Evolutionary conservation across 2,888 invertebrate species (phyloP).

Genomic region (Eupithecia subumbrata): DNA sequence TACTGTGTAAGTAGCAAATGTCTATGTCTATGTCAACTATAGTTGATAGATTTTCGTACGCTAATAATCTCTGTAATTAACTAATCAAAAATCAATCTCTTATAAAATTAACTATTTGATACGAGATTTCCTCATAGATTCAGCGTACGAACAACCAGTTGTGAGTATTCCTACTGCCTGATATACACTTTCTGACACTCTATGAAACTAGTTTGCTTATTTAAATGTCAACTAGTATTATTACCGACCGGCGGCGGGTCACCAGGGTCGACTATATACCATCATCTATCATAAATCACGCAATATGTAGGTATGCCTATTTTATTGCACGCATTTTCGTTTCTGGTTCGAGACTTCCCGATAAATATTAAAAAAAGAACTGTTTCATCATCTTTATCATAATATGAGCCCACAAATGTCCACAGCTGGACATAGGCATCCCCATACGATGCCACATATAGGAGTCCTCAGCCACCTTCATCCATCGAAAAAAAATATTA

Average conservation of each 20-base stretch:
- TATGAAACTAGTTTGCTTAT: constrained; percentile 68
- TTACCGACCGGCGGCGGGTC: constrained; percentile 64
- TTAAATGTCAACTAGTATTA: constrained; percentile 79
- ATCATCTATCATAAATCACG: constrained; percentile 43
- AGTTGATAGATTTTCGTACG: no score
- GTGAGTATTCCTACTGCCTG: constrained; percentile 20
- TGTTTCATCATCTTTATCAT: background rate
- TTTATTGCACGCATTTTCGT: constrained; percentile 3
- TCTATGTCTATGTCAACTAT: no score
- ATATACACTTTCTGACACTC: constrained; percentile 42
- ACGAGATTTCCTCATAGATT: background rate
- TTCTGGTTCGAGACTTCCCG: background rate
- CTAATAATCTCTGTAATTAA: background rate
- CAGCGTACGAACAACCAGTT: background rate
- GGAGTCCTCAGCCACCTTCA: no score
- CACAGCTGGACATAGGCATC: no score
- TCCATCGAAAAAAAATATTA: no score
- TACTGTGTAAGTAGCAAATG: no score
- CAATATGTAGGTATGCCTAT: background rate
- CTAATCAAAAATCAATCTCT: background rate
- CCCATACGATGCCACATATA: no score
- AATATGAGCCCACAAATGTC: no score
- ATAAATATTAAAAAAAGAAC: background rate
- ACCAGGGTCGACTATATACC: constrained; percentile 57
- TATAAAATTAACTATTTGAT: background rate